Percentiles rank a stretch among this genome's conserved stretches.
Conservation (phyloP, 2,113 vertebrate genomes). For the Lepus timidus region DNA sequence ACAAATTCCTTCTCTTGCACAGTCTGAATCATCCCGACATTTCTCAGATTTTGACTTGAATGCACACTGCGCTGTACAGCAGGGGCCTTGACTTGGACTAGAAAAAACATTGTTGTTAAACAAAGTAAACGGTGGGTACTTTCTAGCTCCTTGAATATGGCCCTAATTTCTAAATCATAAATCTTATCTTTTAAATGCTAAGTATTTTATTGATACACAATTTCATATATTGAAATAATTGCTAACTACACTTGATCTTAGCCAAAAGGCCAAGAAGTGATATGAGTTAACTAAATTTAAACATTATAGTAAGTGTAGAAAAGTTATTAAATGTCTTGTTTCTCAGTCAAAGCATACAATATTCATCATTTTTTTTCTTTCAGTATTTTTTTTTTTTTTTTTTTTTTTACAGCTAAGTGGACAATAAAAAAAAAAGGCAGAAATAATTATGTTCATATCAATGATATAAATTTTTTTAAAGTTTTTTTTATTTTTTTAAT, state of each 20-base stretch:
- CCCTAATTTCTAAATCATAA: slow-evolving; percentile 21
- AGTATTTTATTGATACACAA: background rate
- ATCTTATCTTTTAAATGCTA: slow-evolving; percentile 32
- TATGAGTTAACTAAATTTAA: background rate
- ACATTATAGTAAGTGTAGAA: background rate
- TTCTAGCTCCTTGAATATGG: background rate
- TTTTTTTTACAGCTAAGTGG: no score
- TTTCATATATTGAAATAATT: slow-evolving; percentile 9
- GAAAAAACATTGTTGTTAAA: slow-evolving; percentile 51
- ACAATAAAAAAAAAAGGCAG: no score
- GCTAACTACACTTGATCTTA: no score
- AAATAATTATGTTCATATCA: no score
- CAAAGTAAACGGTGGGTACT: background rate
- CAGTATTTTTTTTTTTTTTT: slow-evolving; percentile 5
- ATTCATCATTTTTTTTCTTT: background rate
- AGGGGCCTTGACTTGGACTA: slow-evolving; percentile 97
- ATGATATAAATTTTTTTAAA: no score
- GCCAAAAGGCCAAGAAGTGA: no score
- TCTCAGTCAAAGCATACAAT: background rate
- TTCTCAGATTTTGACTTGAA: slow-evolving; percentile 87
- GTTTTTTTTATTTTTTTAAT: no score
- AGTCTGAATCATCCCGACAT: slow-evolving; percentile 94
- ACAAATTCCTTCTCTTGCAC: slow-evolving; percentile 92
- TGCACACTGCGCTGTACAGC: slow-evolving; percentile 90
- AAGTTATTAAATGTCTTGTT: background rate